These are phyloP conservation scores for Dryocosmus kuriphilus DNA, from an alignment of 2,888 invertebrate species.

Conservation along the genomic window DNA sequence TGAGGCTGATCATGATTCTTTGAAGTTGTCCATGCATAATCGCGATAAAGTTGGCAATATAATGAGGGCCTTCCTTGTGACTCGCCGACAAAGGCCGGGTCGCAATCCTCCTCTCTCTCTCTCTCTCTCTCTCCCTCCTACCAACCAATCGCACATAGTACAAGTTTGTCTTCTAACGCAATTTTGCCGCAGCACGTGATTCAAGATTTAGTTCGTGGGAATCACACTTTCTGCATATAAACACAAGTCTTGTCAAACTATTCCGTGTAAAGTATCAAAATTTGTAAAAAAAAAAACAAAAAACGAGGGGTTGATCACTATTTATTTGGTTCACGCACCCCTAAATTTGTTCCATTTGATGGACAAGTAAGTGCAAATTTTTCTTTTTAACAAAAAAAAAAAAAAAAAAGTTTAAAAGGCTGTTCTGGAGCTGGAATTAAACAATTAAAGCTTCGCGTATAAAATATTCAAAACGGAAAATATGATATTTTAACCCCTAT, in stretches of 20 bases:
- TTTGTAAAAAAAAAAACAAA: neutral
- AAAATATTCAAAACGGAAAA: too few relatives aligned
- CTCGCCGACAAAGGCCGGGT: slow-evolving; percentile 36
- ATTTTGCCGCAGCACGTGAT: slow-evolving; percentile 6
- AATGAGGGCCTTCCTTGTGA: slow-evolving; percentile 43
- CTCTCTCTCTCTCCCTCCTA: slow-evolving; percentile 45
- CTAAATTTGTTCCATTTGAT: too few relatives aligned
- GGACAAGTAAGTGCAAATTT: too few relatives aligned
- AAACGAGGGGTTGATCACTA: too few relatives aligned
- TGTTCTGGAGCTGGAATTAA: too few relatives aligned
- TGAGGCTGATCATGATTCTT: slow-evolving; percentile 10
- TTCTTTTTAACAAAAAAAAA: too few relatives aligned
- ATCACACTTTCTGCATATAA: slow-evolving; percentile 4
- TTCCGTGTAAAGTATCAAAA: neutral
- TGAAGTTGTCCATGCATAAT: slow-evolving; percentile 37
- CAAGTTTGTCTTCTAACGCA: slow-evolving; percentile 10
- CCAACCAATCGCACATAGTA: neutral
- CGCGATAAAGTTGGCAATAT: slow-evolving; percentile 38
- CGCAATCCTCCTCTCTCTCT: slow-evolving; percentile 41
- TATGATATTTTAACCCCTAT: too few relatives aligned
- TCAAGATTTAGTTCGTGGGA: slow-evolving; percentile 28
- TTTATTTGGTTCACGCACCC: too few relatives aligned
- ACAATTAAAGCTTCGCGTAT: too few relatives aligned
- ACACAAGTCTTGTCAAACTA: neutral
- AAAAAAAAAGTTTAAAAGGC: too few relatives aligned